Conservation (phyloP, 2,113 vertebrate genomes). For the Corvus hawaiiensis region DNA sequence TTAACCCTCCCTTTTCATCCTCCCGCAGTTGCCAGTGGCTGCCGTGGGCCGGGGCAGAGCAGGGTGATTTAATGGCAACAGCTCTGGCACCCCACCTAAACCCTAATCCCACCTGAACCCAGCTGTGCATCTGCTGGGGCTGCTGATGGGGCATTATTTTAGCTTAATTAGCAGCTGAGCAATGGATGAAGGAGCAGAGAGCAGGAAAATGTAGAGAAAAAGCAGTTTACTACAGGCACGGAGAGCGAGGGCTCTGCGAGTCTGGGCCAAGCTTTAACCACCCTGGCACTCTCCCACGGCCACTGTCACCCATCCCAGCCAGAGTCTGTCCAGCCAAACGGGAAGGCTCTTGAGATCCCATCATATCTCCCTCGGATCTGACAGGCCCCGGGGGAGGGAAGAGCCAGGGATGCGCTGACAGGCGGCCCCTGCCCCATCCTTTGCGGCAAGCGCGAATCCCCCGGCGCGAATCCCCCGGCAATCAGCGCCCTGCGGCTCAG, state of each 20-base stretch:
- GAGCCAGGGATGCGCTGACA: neutral
- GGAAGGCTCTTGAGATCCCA: neutral
- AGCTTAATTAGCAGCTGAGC: neutral
- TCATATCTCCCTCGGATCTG: neutral
- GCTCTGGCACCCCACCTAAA: neutral
- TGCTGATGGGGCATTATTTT: neutral
- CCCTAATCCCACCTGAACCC: neutral
- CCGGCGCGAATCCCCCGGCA: neutral
- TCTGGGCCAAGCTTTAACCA: neutral
- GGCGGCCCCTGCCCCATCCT: neutral
- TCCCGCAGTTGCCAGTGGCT: neutral
- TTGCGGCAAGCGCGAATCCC: neutral
- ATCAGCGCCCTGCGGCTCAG: neutral
- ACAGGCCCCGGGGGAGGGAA: neutral
- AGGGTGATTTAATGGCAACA: neutral
- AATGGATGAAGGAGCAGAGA: neutral
- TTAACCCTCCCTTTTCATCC: neutral
- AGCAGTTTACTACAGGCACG: neutral
- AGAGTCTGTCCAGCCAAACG: neutral
- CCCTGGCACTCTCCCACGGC: accelerated
- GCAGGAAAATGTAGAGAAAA: neutral
- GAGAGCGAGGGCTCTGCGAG: neutral
- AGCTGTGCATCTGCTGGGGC: neutral
- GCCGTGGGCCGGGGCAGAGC: neutral
- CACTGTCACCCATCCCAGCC: neutral